Evolutionary conservation across 2,888 invertebrate species (phyloP), one percentile per base, ranked within the genome.

Genomic region (Folsomia manolachei): DNA sequence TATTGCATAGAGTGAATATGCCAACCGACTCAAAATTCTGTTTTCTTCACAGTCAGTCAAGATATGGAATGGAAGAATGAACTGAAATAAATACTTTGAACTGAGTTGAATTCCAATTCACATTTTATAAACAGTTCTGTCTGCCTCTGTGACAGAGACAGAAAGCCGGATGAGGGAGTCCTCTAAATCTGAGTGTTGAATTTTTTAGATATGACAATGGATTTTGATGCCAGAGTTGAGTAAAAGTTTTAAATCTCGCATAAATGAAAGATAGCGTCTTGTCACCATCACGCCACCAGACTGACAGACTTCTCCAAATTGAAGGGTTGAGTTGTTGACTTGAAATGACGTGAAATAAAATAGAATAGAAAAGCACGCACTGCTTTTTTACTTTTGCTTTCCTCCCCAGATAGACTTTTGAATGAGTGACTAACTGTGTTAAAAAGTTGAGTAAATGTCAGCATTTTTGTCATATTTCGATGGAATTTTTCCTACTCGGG

Each of bases 391-490:
- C 51, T 11, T 51, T 11, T 11, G 51, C 9, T 51, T 51, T 51
- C 18, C 51, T 51, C 51, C 18, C 51, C 51, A n/a, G n/a, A n/a
- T n/a, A n/a, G n/a, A n/a, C n/a, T n/a, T n/a, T n/a, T n/a, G 14
- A 39, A 14, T 39, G 39, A 39, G 39, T 9, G 39, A 39, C 39
- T 39, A 9, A n/a, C n/a, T n/a, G 14, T 39, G 39, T 14, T 14
- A 39, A 14, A 39, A 14, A 9, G 4, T 39, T 4, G 39, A 39
- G 39, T 39, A 14, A 39, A 39, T 39, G 39, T 39, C 39, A 39
- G 39, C 39, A n/a, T n/a, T n/a, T n/a, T 39, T 21, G 4, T 56
- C 56, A 56, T n/a, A 56, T 56, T 56, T 56, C n/a, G 56, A 56
- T 19, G 19, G 18, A n/a, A n/a, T n/a, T n/a, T n/a, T n/a, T n/a